A percentile compares a stretch with the other conserved stretches of the same genome.
Evolutionary conservation across 2,888 invertebrate genomes (phyloP).

Genomic region (Uloborus plumipes): DNA sequence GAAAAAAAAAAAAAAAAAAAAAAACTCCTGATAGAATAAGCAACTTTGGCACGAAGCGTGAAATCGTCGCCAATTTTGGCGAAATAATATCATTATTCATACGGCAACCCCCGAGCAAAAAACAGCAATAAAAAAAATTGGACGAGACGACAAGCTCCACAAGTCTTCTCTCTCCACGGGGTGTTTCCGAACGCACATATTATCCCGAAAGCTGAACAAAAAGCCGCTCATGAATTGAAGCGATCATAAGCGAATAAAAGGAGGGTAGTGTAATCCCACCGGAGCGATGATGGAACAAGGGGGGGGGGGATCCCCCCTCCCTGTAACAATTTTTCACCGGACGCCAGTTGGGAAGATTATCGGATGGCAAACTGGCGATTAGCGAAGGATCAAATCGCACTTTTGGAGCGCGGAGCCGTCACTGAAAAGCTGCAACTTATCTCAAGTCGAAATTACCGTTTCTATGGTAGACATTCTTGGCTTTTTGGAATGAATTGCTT

Average conservation of each 20-base stretch:
- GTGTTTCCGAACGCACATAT: constrained; percentile 24
- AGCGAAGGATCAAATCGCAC: not conserved
- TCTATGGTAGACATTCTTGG: too few relatives aligned
- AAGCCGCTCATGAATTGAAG: constrained; percentile 39
- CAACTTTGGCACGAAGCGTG: too few relatives aligned
- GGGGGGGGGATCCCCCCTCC: not conserved
- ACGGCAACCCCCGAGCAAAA: not conserved
- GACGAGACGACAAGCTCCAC: not conserved
- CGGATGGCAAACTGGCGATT: constrained; percentile 35
- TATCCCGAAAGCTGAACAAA: not conserved
- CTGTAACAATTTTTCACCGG: constrained; percentile 30
- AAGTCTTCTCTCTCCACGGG: constrained; percentile 15
- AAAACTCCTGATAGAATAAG: too few relatives aligned
- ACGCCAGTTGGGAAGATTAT: constrained; percentile 17
- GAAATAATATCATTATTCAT: not conserved
- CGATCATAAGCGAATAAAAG: constrained; percentile 35
- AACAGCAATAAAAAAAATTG: not conserved
- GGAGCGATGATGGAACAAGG: constrained; percentile 1
- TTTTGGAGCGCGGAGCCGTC: too few relatives aligned
- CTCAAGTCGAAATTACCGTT: too few relatives aligned
- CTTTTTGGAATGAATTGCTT: too few relatives aligned
- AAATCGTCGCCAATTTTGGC: too few relatives aligned
- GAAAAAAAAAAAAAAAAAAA: too few relatives aligned
- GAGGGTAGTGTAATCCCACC: constrained; percentile 1
- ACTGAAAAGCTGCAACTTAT: too few relatives aligned